phyloP scores from a whole-genome alignment of 1,140 invertebrate genomes.

The Bombus polaris region DNA sequence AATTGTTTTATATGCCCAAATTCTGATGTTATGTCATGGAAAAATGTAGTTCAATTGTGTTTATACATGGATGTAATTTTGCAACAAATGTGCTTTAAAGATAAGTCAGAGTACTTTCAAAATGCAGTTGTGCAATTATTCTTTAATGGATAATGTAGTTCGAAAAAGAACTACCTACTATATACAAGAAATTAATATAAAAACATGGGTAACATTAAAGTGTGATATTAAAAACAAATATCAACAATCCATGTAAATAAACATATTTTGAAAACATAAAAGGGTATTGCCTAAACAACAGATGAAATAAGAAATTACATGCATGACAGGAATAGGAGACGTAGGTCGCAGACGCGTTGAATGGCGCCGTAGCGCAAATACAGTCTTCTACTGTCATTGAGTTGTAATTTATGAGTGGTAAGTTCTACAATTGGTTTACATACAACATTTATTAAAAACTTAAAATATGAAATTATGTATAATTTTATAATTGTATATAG shows the following conservation, averaged over 20 bases:
- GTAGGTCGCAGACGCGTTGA: constrained; percentile 82
- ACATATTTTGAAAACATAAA: constrained; percentile 24
- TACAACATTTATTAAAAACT: not conserved
- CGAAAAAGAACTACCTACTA: constrained; percentile 64
- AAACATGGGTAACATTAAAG: constrained; percentile 69
- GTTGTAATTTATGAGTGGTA: constrained; percentile 26
- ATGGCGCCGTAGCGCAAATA: constrained; percentile 82
- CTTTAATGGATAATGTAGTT: constrained; percentile 80
- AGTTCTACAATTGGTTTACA: not conserved
- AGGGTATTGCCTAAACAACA: constrained; percentile 40
- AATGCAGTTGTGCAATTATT: constrained; percentile 77
- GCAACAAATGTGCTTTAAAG: constrained; percentile 74
- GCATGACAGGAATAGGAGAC: constrained; percentile 82
- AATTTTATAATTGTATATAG: not conserved
- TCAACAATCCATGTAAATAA: constrained; percentile 27
- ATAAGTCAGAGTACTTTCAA: constrained; percentile 74
- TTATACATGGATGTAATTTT: constrained; percentile 79
- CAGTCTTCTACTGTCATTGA: constrained; percentile 12
- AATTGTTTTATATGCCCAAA: constrained; percentile 24
- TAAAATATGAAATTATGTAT: not conserved
- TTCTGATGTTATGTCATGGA: constrained; percentile 52
- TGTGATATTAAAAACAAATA: constrained; percentile 41
- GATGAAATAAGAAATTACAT: constrained; percentile 79
- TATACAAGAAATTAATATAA: constrained; percentile 69
- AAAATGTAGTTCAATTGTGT: constrained; percentile 56